Conservation (phyloP, 2,888 invertebrate species). For the Hyppa rectilinea region DNA sequence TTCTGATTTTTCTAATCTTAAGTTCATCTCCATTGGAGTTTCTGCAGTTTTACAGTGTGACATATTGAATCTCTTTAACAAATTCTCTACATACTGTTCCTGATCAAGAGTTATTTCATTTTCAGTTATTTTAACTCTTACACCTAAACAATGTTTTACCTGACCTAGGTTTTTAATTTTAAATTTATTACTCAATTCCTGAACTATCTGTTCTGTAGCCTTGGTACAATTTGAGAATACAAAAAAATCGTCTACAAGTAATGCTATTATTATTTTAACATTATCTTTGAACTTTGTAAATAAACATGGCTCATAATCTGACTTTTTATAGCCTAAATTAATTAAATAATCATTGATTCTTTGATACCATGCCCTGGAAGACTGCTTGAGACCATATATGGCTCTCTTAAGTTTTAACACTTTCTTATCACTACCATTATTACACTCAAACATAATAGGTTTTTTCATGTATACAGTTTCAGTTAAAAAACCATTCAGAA, state of each 20-base stretch:
- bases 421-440: neutral
- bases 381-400: neutral
- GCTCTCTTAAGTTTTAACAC: neutral
- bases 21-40: neutral
- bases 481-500: neutral
- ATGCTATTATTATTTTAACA: too few species aligned
- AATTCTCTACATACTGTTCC: neutral
- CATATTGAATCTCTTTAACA: neutral
- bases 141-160: neutral
- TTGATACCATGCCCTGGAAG: neutral
- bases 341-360: neutral
- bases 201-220: neutral
- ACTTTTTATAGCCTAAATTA: too few species aligned
- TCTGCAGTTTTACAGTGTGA: neutral
- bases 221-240: neutral
- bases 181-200: neutral
- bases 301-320: too few species aligned
- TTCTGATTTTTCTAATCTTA: neutral
- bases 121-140: neutral
- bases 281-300: too few species aligned
- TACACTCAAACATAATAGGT: too few species aligned
- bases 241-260: neutral
- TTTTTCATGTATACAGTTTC: neutral
- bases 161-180: neutral
- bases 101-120: neutral